These are phyloP conservation scores for Cactoblastis cactorum DNA, from an alignment of 2,888 invertebrate species.

Conservation along the genomic window DNA sequence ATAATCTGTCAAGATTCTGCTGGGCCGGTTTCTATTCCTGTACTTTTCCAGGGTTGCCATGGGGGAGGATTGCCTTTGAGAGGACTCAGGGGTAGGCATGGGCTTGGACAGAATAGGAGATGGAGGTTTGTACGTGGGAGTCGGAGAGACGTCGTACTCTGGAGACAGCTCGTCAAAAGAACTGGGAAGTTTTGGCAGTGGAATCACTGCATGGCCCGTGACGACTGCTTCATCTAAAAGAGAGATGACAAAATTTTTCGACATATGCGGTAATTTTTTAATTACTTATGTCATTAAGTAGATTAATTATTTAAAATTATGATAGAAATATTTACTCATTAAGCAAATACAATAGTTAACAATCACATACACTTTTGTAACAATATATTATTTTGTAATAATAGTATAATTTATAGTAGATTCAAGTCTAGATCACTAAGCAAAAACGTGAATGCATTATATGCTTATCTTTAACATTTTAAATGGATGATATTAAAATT, in stretches of 20 bases:
- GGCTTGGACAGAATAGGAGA: constrained; percentile 59
- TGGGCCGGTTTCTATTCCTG: constrained; percentile 60
- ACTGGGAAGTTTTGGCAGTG: constrained; percentile 81
- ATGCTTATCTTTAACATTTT: too few relatives aligned
- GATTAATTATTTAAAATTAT: too few relatives aligned
- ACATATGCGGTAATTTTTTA: too few relatives aligned
- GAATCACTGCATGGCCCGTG: constrained; percentile 81
- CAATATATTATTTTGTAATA: too few relatives aligned
- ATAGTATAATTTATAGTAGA: too few relatives aligned
- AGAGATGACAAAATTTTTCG: neutral
- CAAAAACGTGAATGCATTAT: too few relatives aligned
- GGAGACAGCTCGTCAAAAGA: constrained; percentile 66
- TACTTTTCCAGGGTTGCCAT: constrained; percentile 73
- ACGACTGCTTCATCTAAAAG: constrained; percentile 79
- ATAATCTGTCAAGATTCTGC: constrained; percentile 56
- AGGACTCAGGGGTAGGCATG: constrained; percentile 35
- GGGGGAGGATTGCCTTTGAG: constrained; percentile 48
- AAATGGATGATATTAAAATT: too few relatives aligned
- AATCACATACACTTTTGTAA: too few relatives aligned
- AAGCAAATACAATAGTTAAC: too few relatives aligned
- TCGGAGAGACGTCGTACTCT: constrained; percentile 50
- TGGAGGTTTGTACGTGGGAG: constrained; percentile 52
- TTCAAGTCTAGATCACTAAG: too few relatives aligned
- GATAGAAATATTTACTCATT: too few relatives aligned
- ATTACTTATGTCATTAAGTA: too few relatives aligned